Evolutionary conservation across 2,888 invertebrate species (phyloP).

Genomic region (Autographa pulchrina): DNA sequence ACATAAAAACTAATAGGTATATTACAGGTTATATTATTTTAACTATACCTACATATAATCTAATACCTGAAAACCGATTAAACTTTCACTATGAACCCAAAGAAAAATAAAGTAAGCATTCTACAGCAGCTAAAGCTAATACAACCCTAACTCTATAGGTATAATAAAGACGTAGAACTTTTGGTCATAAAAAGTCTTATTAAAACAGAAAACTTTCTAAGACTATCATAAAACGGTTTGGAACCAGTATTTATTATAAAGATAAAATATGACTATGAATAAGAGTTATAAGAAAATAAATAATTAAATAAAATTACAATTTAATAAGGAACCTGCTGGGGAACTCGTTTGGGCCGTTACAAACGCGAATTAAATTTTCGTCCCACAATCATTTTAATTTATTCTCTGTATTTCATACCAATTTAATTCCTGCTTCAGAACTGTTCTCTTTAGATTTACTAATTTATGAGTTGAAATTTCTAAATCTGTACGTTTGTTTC

Average conservation of each 20-base stretch:
- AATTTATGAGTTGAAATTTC: conserved; percentile 25
- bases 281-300: neutral
- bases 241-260: conserved; percentile 1
- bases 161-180: conserved; percentile 25
- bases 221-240: conserved; percentile 7
- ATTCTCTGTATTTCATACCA: neutral
- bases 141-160: conserved; percentile 15
- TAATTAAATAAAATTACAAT: neutral
- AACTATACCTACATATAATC: neutral
- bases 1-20: too few relatives aligned
- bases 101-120: conserved; percentile 25
- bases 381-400: conserved; percentile 2
- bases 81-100: conserved; percentile 16
- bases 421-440: neutral
- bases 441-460: conserved; percentile 19
- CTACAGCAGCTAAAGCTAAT: conserved; percentile 30
- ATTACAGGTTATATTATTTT: neutral
- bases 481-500: conserved; percentile 23
- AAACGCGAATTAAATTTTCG: neutral
- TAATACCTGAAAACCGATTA: neutral
- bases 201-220: conserved; percentile 16
- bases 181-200: conserved; percentile 19
- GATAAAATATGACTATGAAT: neutral
- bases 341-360: neutral
- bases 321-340: neutral